Percentiles rank a stretch among this genome's conserved stretches.
Evolutionary conservation across 37 sponge, comb jelly and placozoan genomes (phyloP).

Genomic region (Ianthella basta): DNA sequence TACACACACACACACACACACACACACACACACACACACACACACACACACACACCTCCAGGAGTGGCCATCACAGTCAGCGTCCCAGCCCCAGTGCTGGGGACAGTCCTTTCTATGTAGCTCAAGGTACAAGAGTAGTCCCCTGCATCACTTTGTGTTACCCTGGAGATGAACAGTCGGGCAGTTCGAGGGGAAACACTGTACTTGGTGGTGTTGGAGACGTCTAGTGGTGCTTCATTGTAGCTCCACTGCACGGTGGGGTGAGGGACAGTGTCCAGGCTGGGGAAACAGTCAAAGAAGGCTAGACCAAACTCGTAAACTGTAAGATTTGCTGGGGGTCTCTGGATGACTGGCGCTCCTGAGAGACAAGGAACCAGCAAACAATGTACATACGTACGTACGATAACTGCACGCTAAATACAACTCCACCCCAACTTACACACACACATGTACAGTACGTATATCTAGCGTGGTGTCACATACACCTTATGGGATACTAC

Average conservation of each 20-base stretch:
- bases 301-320: background rate
- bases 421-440: no score
- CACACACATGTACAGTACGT: no score
- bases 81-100: background rate
- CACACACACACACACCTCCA: no score
- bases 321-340: background rate
- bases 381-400: no score
- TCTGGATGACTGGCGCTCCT: background rate
- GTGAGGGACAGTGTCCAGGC: background rate
- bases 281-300: conserved; percentile 7
- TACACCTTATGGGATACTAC: no score
- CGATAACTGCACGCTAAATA: no score
- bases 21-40: no score
- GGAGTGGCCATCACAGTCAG: background rate
- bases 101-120: background rate
- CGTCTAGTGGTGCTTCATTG: background rate
- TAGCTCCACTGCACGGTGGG: conserved; percentile 7
- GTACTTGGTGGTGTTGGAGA: conserved; percentile 1
- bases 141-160: background rate
- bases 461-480: no score
- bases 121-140: background rate
- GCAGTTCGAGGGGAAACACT: background rate
- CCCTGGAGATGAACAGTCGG: conserved; percentile 18
- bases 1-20: no score
- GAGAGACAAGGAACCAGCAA: no score